Evolutionary conservation across 2,797 vertebrate species (phyloP).

Genomic region (Trachurus trachurus): DNA sequence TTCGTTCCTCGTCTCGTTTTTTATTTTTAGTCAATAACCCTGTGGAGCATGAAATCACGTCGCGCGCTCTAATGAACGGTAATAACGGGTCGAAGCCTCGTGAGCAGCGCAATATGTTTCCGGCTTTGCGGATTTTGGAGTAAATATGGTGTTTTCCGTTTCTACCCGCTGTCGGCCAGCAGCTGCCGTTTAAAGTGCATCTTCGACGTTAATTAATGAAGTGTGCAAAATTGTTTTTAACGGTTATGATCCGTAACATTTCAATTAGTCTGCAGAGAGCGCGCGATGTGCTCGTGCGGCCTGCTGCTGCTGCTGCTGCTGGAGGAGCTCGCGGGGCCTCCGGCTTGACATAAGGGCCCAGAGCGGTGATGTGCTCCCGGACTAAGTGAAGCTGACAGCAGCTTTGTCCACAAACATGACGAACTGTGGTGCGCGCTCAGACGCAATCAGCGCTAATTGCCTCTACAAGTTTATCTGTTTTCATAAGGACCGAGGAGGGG

Average conservation of each 20-base stretch:
- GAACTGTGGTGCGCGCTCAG: slow-evolving; percentile 44
- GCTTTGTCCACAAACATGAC: slow-evolving; percentile 58
- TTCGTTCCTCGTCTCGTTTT: background rate
- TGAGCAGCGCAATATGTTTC: slow-evolving; percentile 63
- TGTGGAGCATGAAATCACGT: background rate
- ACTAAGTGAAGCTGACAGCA: slow-evolving; percentile 68
- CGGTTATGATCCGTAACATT: slow-evolving; percentile 89
- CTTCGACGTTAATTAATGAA: slow-evolving; percentile 90
- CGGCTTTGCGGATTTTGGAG: slow-evolving; percentile 17
- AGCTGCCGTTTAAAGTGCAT: slow-evolving; percentile 90
- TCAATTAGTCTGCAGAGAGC: slow-evolving; percentile 81
- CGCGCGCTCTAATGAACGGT: slow-evolving; percentile 3
- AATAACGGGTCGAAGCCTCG: slow-evolving; percentile 42
- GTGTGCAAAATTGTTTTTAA: slow-evolving; percentile 89
- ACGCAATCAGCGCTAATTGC: slow-evolving; percentile 68
- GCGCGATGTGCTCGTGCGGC: slow-evolving; percentile 39
- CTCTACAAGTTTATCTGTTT: slow-evolving; percentile 48
- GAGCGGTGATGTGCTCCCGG: slow-evolving; percentile 38
- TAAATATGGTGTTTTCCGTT: slow-evolving; percentile 62
- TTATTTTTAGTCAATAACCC: rapidly evolving
- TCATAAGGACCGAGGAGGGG: background rate
- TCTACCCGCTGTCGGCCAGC: slow-evolving; percentile 81
- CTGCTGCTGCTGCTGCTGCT: slow-evolving; percentile 55
- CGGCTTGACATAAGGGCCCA: slow-evolving; percentile 54
- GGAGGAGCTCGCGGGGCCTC: slow-evolving; percentile 27